Percentiles rank a stretch among this genome's conserved stretches.
Conservation (phyloP, 2,888 invertebrate species). For the Meiosimyza decipiens region DNA sequence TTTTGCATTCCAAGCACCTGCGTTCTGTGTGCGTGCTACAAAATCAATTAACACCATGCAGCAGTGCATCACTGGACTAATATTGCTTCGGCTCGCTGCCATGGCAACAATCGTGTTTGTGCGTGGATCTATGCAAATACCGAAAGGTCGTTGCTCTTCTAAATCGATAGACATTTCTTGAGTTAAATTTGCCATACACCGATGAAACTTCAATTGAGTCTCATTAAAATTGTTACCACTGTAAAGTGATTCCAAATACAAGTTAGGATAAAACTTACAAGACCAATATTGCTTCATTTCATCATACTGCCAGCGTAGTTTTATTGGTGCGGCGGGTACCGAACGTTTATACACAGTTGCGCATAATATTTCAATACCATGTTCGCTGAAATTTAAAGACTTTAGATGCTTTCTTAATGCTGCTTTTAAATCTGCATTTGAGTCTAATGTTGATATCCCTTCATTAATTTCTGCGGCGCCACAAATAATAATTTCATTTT, state of each 20-base stretch:
- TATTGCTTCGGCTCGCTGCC: slow-evolving; percentile 66
- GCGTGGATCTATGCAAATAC: slow-evolving; percentile 81
- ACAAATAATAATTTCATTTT: slow-evolving; percentile 72
- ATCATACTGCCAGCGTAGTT: slow-evolving; percentile 75
- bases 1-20: slow-evolving; percentile 74
- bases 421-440: too few species aligned
- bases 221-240: slow-evolving; percentile 72
- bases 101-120: slow-evolving; percentile 75
- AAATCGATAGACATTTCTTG: slow-evolving; percentile 50
- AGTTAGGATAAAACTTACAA: slow-evolving; percentile 85
- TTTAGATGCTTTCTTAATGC: slow-evolving; percentile 35
- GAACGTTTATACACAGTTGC: slow-evolving; percentile 68
- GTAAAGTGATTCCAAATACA: slow-evolving; percentile 76
- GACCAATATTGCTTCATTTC: slow-evolving; percentile 78
- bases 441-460: background rate
- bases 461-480: slow-evolving; percentile 33
- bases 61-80: slow-evolving; percentile 85
- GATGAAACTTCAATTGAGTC: slow-evolving; percentile 70
- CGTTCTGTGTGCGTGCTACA: slow-evolving; percentile 84
- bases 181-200: slow-evolving; percentile 71
- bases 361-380: slow-evolving; percentile 48
- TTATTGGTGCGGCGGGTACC: slow-evolving; percentile 74
- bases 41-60: slow-evolving; percentile 87
- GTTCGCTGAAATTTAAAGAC: slow-evolving; percentile 36
- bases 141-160: slow-evolving; percentile 64